Evolutionary conservation across 2,113 vertebrate species (phyloP), one percentile per base, ranked within the genome.

Genomic region (Sander vitreus): DNA sequence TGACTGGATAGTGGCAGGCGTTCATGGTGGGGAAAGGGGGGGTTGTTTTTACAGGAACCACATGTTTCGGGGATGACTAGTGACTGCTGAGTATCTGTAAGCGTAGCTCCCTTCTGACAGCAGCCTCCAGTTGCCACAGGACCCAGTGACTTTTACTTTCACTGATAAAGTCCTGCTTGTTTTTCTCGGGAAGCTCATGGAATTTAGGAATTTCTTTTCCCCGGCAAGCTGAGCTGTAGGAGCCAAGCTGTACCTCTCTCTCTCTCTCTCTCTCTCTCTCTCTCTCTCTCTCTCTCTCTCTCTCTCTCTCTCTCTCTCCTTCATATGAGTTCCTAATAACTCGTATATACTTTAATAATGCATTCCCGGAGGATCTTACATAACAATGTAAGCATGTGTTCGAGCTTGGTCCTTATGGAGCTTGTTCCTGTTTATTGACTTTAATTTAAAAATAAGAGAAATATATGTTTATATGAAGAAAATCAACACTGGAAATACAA

Each of bases 1-100:
- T 86, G 89, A 78, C 85, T 88, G 80, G 79, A 78, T 82, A 78
- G 83, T 88, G 75, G 82, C 73, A 71, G 55, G 86, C 73, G 71
- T 81, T 87, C 73, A 73, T 73, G 50, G 23, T 39, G 57, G 50
- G 59, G 30, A 2, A 27, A 18, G 48, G 84, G 64, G 39, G 77
- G 69, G 85, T 76, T 91, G 85, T 94, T 92, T 92, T 93, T 93
- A 93, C 89, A 92, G 84, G 90, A 93, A 91, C 89, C 91, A 93
- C 91, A 93, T 94, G 93, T 93, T 91, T 92, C 1, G 59, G 64
- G 83, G 89, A 87, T 88, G 89, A 91, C 87, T 91, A 79, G 81
- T 86, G 88, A 88, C 91, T 91, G 85, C 87, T 83, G 88, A 89
- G 86, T 89, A 86, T 93, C 91, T 93, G 79, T 91, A 91, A 89